Conservation (phyloP, 2,888 invertebrate genomes). For the Drosophila lutescens region DNA sequence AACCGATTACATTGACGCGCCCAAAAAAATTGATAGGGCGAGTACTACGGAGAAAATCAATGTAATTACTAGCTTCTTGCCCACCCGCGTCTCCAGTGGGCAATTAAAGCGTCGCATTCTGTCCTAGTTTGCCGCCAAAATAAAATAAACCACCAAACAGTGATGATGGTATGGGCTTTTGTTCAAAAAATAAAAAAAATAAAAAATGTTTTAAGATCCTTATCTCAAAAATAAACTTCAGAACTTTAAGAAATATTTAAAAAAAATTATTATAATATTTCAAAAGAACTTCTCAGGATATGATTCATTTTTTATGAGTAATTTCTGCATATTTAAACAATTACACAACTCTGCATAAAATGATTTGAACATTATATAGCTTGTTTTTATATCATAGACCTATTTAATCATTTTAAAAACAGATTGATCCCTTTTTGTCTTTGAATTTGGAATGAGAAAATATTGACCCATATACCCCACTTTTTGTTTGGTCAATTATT, state of each 20-base stretch:
- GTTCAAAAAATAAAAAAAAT: no score
- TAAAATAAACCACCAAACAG: constrained; percentile 21
- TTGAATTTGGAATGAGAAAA: neutral
- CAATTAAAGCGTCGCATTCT: constrained; percentile 56
- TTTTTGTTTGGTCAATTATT: constrained; percentile 2
- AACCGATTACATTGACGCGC: constrained; percentile 64
- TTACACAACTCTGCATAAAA: no score
- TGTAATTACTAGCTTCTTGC: constrained; percentile 62
- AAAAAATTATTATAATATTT: no score
- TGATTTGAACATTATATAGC: no score
- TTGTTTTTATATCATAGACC: no score
- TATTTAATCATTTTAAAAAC: neutral
- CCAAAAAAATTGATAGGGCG: constrained; percentile 66
- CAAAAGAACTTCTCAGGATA: no score
- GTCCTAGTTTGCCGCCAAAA: constrained; percentile 57
- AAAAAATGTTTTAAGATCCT: no score
- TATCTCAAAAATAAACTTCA: no score
- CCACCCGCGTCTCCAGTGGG: constrained; percentile 35
- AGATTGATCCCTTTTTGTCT: neutral
- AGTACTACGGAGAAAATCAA: constrained; percentile 62
- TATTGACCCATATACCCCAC: neutral
- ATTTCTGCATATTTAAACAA: no score
- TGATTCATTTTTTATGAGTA: no score
- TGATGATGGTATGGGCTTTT: neutral
- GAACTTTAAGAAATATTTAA: no score